Evolutionary conservation across 1,140 invertebrate genomes (phyloP), one percentile per base, ranked within the genome.

Genomic region (Camponotus vicinus): DNA sequence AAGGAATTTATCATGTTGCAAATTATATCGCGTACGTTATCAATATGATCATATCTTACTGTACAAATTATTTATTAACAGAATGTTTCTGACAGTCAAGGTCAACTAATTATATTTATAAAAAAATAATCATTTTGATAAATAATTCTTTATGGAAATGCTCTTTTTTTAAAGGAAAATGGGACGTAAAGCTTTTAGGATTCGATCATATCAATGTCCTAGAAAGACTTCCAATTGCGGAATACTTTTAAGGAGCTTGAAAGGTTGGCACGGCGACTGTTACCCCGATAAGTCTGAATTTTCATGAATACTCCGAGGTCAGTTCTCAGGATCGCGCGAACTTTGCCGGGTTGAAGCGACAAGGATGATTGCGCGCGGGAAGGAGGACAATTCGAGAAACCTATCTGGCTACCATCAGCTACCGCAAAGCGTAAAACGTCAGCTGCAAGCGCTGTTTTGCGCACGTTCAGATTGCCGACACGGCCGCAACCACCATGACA

Each of bases 381-480:
- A 63, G 59, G 76, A 77, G 83, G 69, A 85, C 88, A 86, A 88
- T 85, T 66, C 57, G 85, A 57, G 86, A 66, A 86, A 87, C 64
- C 78, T 82, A 85, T 86, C 57, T 64, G 64, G 82, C 45, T 85
- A 77, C 52, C 79, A 84, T 88, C 87, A 83, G 67, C 85, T 55
- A 79, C 82, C 69, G 82, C 85, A 89, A 92, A 92, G 91, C 89
- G 91, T 92, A 91, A 92, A 92, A 90, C 79, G 91, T 91, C 90
- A 91, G 82, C 87, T 92, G 88, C 91, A 90, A 89, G 77, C 77
- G 88, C 79, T 91, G 90, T 92, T 92, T 91, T 92, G 88, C 86
- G 83, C 83, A 55, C 85, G 78, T 87, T 59, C 86, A 88, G 88
- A 91, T 90, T 88, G 83, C 88, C 82, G 73, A 85, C 89, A 87